phyloP scores from a whole-genome alignment of 2,888 invertebrate species.

The Balanococcus diminutus region DNA sequence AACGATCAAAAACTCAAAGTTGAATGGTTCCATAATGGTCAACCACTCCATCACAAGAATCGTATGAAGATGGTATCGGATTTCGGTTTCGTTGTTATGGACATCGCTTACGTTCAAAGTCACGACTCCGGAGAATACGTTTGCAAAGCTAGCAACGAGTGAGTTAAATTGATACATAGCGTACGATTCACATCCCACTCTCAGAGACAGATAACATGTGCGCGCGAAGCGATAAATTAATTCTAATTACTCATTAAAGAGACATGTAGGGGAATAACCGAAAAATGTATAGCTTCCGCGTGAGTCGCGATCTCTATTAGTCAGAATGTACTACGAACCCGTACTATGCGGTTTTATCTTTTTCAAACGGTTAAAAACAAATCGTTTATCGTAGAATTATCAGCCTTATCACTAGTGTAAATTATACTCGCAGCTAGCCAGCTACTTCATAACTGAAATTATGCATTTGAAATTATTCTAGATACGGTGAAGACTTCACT shows the following conservation, averaged over 20 bases:
- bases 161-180: slow-evolving; percentile 56
- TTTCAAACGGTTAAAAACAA: background rate
- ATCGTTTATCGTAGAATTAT: background rate
- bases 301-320: slow-evolving; percentile 35
- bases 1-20: slow-evolving; percentile 93
- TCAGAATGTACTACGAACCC: background rate
- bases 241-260: slow-evolving; percentile 29
- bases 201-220: background rate
- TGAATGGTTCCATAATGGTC: slow-evolving; percentile 96
- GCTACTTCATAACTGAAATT: background rate
- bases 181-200: slow-evolving; percentile 4
- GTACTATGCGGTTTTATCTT: background rate
- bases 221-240: slow-evolving; percentile 4
- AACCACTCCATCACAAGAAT: slow-evolving; percentile 84
- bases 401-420: background rate
- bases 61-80: slow-evolving; percentile 93
- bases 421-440: background rate
- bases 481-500: slow-evolving; percentile 85
- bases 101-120: slow-evolving; percentile 90
- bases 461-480: slow-evolving; percentile 55
- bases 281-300: background rate
- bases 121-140: slow-evolving; percentile 94
- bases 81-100: slow-evolving; percentile 92
- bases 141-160: slow-evolving; percentile 87
- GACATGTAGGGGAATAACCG: slow-evolving; percentile 6